Conservation (phyloP, 2,888 invertebrate genomes). For the Mesorhabditis spiculigera region DNA sequence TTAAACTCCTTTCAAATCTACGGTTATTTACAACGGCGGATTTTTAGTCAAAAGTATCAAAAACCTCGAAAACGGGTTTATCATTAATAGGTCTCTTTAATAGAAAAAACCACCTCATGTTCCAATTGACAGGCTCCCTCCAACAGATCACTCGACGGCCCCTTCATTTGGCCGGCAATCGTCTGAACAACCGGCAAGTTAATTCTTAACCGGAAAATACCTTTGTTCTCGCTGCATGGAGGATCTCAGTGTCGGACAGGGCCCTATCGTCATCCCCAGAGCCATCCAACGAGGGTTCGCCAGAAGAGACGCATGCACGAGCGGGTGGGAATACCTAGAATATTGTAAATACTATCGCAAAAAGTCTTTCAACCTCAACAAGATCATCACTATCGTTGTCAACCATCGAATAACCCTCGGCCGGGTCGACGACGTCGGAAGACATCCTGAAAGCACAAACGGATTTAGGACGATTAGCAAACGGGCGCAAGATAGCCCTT, state of each 20-base stretch:
- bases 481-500: too few species aligned
- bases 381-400: conserved; percentile 13
- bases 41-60: too few species aligned
- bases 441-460: not conserved
- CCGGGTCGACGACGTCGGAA: not conserved
- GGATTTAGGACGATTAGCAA: too few species aligned
- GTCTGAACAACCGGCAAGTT: conserved; percentile 13
- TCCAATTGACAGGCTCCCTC: conserved; percentile 24
- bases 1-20: too few species aligned
- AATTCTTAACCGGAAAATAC: conserved; percentile 8
- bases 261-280: conserved; percentile 24
- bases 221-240: conserved; percentile 16
- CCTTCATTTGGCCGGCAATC: conserved; percentile 23
- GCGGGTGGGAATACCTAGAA: conserved; percentile 15
- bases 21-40: too few species aligned
- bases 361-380: conserved; percentile 14
- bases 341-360: not conserved
- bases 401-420: conserved; percentile 4
- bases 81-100: not conserved
- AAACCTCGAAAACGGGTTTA: not conserved
- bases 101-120: not conserved
- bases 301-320: conserved; percentile 24
- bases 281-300: conserved; percentile 27
- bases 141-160: conserved; percentile 24
- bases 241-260: conserved; percentile 24